These are phyloP conservation scores for Fregetta grallaria DNA, from an alignment of 2,113 vertebrate genomes.

Conservation along the genomic window DNA sequence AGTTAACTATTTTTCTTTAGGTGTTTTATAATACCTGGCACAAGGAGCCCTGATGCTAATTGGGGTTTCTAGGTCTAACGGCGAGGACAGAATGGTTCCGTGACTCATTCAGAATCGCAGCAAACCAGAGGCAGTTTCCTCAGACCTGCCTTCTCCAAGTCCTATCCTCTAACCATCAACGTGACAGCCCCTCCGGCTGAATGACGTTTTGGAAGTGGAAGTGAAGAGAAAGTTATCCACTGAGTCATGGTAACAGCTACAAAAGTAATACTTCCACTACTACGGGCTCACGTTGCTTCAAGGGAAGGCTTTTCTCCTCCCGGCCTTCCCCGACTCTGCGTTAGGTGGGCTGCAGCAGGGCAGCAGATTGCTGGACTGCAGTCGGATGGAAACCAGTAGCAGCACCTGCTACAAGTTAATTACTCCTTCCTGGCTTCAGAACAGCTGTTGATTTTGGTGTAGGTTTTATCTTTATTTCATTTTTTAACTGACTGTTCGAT, in stretches of 20 bases:
- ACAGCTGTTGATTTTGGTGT: not conserved
- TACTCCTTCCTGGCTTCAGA: not conserved
- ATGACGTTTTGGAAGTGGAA: not conserved
- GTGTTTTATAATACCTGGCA: not conserved
- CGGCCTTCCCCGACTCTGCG: fast-evolving
- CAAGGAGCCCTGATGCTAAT: not conserved
- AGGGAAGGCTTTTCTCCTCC: not conserved
- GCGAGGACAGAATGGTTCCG: fast-evolving
- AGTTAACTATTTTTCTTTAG: not conserved
- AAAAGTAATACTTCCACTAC: not conserved
- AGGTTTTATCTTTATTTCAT: not conserved
- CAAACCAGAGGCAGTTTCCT: not conserved
- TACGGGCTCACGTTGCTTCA: fast-evolving
- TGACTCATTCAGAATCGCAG: not conserved
- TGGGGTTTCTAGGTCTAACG: not conserved
- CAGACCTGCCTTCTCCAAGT: not conserved
- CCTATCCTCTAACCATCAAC: not conserved
- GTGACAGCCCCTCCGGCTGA: not conserved
- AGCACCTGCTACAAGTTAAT: not conserved
- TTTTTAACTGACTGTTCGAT: not conserved
- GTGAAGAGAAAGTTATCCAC: not conserved
- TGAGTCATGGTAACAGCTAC: not conserved
- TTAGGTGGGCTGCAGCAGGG: not conserved
- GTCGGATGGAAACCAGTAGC: not conserved
- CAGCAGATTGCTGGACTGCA: not conserved